phyloP scores from a whole-genome alignment of 1,140 invertebrate genomes.

The Drosophila nikananu region DNA sequence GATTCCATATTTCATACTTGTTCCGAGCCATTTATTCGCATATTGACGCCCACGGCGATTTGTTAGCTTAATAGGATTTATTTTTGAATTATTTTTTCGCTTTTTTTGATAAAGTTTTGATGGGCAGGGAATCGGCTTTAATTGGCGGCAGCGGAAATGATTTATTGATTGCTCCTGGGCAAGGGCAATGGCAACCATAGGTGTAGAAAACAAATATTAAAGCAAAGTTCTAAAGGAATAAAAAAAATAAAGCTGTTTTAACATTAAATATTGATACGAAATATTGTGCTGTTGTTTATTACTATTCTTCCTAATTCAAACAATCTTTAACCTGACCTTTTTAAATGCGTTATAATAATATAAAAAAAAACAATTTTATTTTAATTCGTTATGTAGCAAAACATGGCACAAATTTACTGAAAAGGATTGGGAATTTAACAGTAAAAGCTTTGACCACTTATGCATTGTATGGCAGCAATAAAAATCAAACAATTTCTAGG shows the following conservation, averaged over 20 bases:
- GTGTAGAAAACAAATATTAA: background rate
- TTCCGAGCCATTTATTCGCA: conserved; percentile 19
- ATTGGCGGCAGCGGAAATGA: conserved; percentile 63
- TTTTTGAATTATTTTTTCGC: conserved; percentile 6
- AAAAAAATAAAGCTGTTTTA: background rate
- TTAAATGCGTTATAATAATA: background rate
- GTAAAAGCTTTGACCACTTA: conserved; percentile 5
- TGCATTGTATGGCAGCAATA: conserved; percentile 9
- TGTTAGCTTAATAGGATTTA: conserved; percentile 31
- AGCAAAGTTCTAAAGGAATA: background rate
- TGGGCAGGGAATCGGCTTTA: conserved; percentile 42
- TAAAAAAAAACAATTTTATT: background rate
- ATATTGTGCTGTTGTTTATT: background rate
- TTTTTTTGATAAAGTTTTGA: conserved; percentile 1
- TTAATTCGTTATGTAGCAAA: too few relatives aligned
- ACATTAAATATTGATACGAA: background rate
- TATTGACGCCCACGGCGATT: conserved; percentile 44
- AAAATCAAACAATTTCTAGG: conserved; percentile 14
- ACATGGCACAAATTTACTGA: background rate
- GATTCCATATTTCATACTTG: conserved; percentile 38
- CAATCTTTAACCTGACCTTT: background rate
- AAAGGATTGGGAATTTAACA: background rate
- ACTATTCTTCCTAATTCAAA: too few relatives aligned
- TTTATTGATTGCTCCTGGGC: conserved; percentile 54
- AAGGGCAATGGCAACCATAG: conserved; percentile 6